These are phyloP conservation scores for Alouatta palliata DNA, from an alignment of 2,113 vertebrate genomes.

Conservation along the genomic window DNA sequence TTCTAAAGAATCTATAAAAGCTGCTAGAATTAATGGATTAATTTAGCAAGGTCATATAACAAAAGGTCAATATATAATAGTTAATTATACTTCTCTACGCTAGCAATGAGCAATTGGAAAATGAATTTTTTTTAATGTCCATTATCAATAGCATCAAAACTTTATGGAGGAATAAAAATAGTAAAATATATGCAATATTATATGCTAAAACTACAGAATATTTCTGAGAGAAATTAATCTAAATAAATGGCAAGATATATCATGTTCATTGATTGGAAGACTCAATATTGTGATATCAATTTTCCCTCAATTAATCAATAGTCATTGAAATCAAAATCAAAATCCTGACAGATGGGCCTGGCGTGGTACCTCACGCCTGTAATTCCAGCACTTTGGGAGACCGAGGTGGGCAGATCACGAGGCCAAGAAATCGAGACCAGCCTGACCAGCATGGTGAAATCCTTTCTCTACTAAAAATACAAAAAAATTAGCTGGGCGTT, in stretches of 20 bases:
- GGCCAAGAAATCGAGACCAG: too few relatives aligned
- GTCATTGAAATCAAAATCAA: not conserved
- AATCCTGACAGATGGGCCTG: not conserved
- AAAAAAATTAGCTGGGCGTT: too few relatives aligned
- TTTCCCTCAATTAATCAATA: not conserved
- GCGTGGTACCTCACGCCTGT: too few relatives aligned
- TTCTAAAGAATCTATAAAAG: not conserved
- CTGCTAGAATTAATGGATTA: not conserved
- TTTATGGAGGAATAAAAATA: not conserved
- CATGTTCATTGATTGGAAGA: not conserved
- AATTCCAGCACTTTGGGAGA: too few relatives aligned
- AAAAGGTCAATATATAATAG: not conserved
- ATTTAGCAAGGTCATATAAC: not conserved
- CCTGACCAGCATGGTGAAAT: too few relatives aligned
- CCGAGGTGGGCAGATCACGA: too few relatives aligned
- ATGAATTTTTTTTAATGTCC: not conserved
- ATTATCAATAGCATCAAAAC: not conserved
- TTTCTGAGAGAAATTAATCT: not conserved
- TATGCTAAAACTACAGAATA: not conserved
- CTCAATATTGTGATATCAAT: accelerated
- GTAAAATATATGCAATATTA: accelerated
- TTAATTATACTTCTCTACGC: not conserved
- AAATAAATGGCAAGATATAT: not conserved
- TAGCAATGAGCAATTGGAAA: not conserved
- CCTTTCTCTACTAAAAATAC: too few relatives aligned